Conservation (phyloP, 2,797 vertebrate species). For the Coracias cyanogaster region DNA sequence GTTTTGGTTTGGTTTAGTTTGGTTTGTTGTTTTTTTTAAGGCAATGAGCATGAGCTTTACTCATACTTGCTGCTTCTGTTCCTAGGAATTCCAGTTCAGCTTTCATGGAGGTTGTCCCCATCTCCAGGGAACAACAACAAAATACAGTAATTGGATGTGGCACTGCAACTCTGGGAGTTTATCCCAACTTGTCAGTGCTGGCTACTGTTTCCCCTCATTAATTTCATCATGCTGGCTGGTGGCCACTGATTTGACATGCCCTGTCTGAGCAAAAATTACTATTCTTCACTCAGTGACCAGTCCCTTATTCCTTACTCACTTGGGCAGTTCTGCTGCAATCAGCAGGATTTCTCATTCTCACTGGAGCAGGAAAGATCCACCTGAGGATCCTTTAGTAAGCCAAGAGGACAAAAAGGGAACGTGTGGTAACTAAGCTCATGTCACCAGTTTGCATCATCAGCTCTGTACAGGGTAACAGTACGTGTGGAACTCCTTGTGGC, state of each 20-base stretch:
- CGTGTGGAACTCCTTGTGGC: background rate
- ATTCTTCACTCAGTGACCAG: background rate
- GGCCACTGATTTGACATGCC: conserved; percentile 49
- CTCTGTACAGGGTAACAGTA: background rate
- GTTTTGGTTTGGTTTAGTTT: background rate
- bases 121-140: conserved; percentile 28
- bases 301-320: background rate
- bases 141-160: conserved; percentile 49
- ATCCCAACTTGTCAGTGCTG: conserved; percentile 42
- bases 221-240: conserved; percentile 46
- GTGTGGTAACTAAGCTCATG: background rate
- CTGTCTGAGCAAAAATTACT: conserved; percentile 4
- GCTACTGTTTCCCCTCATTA: conserved; percentile 58
- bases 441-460: background rate
- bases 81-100: background rate
- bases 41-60: background rate
- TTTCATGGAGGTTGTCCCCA: conserved; percentile 6
- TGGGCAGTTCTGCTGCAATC: conserved; percentile 2
- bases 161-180: conserved; percentile 28
- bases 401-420: background rate
- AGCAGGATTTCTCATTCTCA: background rate
- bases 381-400: background rate
- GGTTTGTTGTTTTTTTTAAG: background rate
- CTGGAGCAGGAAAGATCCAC: background rate
- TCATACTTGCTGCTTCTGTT: background rate